Conservation (phyloP, 1,140 invertebrate species). For the Drosophila athabasca region DNA sequence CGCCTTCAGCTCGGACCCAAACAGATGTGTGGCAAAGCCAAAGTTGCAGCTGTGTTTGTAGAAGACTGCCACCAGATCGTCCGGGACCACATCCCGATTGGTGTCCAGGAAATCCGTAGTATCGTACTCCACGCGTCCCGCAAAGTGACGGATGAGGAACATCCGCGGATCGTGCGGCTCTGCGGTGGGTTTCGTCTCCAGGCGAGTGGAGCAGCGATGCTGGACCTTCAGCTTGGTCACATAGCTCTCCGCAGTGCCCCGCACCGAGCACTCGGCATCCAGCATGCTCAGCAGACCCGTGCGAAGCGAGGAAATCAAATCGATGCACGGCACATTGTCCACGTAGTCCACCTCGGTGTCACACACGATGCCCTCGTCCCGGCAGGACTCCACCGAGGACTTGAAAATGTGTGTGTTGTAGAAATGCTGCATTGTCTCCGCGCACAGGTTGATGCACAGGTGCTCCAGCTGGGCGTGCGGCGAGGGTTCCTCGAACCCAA, state of each 20-base stretch:
- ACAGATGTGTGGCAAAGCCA: constrained; percentile 97
- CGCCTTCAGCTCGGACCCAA: constrained; percentile 95
- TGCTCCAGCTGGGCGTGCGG: constrained; percentile 94
- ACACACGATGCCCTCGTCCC: constrained; percentile 96
- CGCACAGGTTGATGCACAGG: constrained; percentile 96
- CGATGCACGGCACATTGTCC: constrained; percentile 97
- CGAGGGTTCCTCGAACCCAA: constrained; percentile 96
- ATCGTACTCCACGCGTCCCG: constrained; percentile 94
- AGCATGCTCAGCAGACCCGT: constrained; percentile 95
- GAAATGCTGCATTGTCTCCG: constrained; percentile 98
- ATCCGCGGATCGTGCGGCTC: constrained; percentile 90
- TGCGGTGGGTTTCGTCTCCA: constrained; percentile 83
- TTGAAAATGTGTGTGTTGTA: constrained; percentile 99
- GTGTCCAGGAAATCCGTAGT: constrained; percentile 95
- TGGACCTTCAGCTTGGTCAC: constrained; percentile 93
- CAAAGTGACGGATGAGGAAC: constrained; percentile 96
- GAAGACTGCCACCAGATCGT: constrained; percentile 96
- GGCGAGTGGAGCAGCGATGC: constrained; percentile 90
- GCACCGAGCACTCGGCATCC: constrained; percentile 95
- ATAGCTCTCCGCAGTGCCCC: constrained; percentile 94
- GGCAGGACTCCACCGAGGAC: constrained; percentile 95
- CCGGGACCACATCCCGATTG: constrained; percentile 95
- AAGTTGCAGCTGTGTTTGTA: constrained; percentile 97
- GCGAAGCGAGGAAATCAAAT: constrained; percentile 95
- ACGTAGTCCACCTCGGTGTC: constrained; percentile 97